Base-by-base conservation (phyloP, 2,113 vertebrate genomes). In the Platanista minor region DNA sequence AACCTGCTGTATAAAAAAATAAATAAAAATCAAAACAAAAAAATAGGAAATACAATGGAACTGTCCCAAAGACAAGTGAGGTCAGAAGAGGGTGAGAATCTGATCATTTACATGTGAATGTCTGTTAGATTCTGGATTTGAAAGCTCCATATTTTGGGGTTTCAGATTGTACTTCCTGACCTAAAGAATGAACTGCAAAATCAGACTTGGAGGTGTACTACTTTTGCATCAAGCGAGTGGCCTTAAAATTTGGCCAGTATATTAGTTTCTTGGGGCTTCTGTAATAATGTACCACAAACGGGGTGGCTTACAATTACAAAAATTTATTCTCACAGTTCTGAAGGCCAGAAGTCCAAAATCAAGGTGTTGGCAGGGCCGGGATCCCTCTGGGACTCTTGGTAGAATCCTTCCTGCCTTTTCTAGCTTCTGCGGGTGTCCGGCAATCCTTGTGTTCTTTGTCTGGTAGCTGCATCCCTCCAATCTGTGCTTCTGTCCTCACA, bases 151-250 rank as follows among this genome's bases (percentile, higher is more conserved):
- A 75, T 96, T 97, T 84, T 94, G 95, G 54, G 81, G 75, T 59
- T 94, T 94, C 81, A 67, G 0, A 59, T 17, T 54, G 36, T 66
- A 94, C 64, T 23, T 93, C 82, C 69, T 10, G 1, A 97, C 96
- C 92, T 1, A 31, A 94, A 89, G 87, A 93, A 62, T 62, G 96
- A 98, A 98, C 83, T 87, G 88, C 94, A 96, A 97, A 97, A 89
- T 97, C 97, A 97, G 93, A 89, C 72, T 96, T 88, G 82, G 96
- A 90, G 84, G 97, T 21, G 27, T 29, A 67, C 39, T 67, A 64
- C 72, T 84, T 54, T 91, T 87, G 72, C 87, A 89, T 85, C 36
- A 90, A 96, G 96, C 88, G 94, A 97, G 96, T 64, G 97, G 97
- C 77, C 66, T 91, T 81, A 89, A 97, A 95, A 87, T 62, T 62